Conservation (phyloP, 2,113 vertebrate genomes). For the Dicerorhinus sumatrensis region DNA sequence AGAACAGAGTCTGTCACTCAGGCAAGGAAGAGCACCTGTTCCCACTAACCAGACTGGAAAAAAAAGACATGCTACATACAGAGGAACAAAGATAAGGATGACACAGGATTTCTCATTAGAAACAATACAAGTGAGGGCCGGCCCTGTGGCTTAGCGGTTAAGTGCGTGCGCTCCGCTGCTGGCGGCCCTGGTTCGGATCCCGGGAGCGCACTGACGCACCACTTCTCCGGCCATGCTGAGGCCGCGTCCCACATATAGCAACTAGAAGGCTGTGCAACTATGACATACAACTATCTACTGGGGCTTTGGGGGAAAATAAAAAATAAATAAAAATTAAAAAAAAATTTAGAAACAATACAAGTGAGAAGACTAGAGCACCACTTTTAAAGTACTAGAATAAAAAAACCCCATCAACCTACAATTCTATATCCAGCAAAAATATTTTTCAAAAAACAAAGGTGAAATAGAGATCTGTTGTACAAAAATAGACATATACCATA, state of each 20-base stretch:
- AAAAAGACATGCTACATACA: background rate
- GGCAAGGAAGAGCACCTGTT: background rate
- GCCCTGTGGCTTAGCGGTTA: too few relatives aligned
- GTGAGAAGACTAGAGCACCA: background rate
- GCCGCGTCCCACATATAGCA: too few relatives aligned
- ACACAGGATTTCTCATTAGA: background rate
- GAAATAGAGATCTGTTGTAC: background rate
- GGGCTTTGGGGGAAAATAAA: too few relatives aligned
- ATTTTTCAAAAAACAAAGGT: constrained; percentile 1
- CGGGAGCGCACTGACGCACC: too few relatives aligned
- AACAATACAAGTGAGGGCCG: background rate
- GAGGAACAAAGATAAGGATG: background rate
- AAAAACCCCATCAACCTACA: background rate
- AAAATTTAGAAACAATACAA: constrained; percentile 28
- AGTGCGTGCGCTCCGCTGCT: too few relatives aligned
- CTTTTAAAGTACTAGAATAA: background rate
- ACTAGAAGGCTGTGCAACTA: too few relatives aligned
- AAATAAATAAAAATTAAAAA: too few relatives aligned
- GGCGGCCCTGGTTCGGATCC: too few relatives aligned
- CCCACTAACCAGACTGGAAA: background rate
- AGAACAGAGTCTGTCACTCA: background rate
- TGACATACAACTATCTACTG: too few relatives aligned
- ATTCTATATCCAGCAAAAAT: background rate
- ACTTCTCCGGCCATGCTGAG: too few relatives aligned
- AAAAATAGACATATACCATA: background rate